These are phyloP conservation scores for Odontamblyopus rebecca DNA, from an alignment of 2,797 vertebrate genomes.

Conservation along the genomic window DNA sequence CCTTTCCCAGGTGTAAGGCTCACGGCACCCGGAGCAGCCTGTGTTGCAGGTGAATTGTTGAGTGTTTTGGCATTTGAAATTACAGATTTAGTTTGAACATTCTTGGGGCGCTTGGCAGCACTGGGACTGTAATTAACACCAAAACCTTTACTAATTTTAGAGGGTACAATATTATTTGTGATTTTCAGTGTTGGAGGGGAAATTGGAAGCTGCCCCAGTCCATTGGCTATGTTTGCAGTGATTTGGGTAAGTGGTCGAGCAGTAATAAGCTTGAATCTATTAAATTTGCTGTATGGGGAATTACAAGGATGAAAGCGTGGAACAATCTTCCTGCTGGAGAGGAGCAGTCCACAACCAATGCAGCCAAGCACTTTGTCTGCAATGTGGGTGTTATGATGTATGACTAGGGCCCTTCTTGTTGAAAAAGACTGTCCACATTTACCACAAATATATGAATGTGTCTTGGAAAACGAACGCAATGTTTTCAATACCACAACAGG, in stretches of 20 bases:
- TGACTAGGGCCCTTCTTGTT: slow-evolving; percentile 49
- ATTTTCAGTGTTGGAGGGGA: slow-evolving; percentile 20
- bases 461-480: slow-evolving; percentile 27
- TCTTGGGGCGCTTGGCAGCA: slow-evolving; percentile 4
- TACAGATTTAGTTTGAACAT: neutral
- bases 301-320: slow-evolving; percentile 70
- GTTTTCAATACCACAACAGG: slow-evolving; percentile 67
- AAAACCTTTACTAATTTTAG: slow-evolving; percentile 7
- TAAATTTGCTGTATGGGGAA: slow-evolving; percentile 12
- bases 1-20: slow-evolving; percentile 13
- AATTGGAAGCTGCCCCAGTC: neutral
- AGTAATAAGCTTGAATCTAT: slow-evolving; percentile 59
- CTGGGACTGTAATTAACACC: slow-evolving; percentile 6
- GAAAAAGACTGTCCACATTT: slow-evolving; percentile 64
- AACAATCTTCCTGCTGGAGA: slow-evolving; percentile 66
- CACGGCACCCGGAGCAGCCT: neutral
- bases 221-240: neutral
- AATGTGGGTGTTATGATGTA: slow-evolving; percentile 60
- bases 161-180: slow-evolving; percentile 9
- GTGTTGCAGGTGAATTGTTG: neutral
- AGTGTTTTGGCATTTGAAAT: neutral
- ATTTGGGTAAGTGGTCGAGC: slow-evolving; percentile 37
- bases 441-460: slow-evolving; percentile 56
- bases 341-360: slow-evolving; percentile 70
- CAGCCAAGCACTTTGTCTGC: slow-evolving; percentile 70